These are phyloP conservation scores for Chironomus tentans DNA, from an alignment of 2,888 invertebrate species.

Conservation along the genomic window DNA sequence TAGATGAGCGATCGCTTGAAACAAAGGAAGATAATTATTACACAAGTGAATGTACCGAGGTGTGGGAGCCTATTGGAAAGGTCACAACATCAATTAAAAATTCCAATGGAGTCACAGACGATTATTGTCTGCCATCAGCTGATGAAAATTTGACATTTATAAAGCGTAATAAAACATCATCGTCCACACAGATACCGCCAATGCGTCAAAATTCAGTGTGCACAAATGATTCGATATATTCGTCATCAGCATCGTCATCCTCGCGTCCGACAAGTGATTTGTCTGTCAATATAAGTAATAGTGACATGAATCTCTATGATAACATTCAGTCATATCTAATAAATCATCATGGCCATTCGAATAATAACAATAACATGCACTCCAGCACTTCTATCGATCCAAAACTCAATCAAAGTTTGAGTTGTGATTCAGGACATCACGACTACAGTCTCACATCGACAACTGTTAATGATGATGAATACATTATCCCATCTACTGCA, in stretches of 20 bases:
- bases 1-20: conserved; percentile 61
- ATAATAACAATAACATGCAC: not conserved
- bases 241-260: conserved; percentile 22
- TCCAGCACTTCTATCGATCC: not conserved
- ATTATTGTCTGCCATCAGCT: not conserved
- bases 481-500: conserved; percentile 13
- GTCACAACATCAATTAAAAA: conserved; percentile 14
- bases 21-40: conserved; percentile 63
- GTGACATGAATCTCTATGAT: conserved; percentile 26
- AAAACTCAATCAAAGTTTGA: conserved; percentile 31
- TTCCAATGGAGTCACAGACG: not conserved
- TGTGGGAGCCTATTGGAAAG: conserved; percentile 50
- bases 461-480: conserved; percentile 23
- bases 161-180: conserved; percentile 16
- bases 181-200: conserved; percentile 15
- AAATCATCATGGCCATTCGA: conserved; percentile 19
- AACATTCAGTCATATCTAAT: conserved; percentile 26
- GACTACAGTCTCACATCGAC: conserved; percentile 29
- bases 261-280: conserved; percentile 25
- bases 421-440: conserved; percentile 39
- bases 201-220: conserved; percentile 25
- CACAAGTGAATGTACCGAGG: conserved; percentile 55
- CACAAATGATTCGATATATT: conserved; percentile 25
- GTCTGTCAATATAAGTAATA: conserved; percentile 16
- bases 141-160: conserved; percentile 16